phyloP scores from a whole-genome alignment of 2,888 invertebrate species.

The Aquatica leii region DNA sequence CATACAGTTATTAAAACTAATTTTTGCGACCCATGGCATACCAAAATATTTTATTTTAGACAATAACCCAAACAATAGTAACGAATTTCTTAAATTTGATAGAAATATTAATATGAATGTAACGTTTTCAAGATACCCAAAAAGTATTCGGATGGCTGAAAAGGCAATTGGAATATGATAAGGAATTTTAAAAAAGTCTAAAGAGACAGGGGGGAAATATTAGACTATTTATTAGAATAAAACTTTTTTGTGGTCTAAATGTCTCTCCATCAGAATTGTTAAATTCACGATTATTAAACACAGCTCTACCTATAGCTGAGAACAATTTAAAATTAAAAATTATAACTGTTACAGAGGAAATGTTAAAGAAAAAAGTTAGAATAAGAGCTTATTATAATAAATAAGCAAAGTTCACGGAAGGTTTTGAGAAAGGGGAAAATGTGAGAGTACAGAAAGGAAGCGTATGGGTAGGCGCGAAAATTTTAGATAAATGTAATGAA shows the following conservation, averaged over 20 bases:
- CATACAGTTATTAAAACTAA: slow-evolving; percentile 33
- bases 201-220: background rate
- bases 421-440: background rate
- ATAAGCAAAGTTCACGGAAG: background rate
- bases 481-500: background rate
- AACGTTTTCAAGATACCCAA: background rate
- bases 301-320: no score
- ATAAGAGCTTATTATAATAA: background rate
- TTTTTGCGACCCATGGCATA: slow-evolving; percentile 40
- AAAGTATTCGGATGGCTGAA: background rate
- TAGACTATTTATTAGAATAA: background rate
- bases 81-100: background rate
- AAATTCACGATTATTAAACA: background rate
- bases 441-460: background rate
- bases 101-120: no score
- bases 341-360: no score
- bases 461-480: background rate
- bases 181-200: background rate
- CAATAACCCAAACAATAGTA: slow-evolving; percentile 23
- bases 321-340: no score
- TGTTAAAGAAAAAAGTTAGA: background rate
- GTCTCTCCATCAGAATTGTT: background rate
- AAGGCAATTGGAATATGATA: background rate
- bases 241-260: background rate
- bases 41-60: slow-evolving; percentile 39